Evolutionary conservation across 2,797 vertebrate species (phyloP).

Genomic region (Tachyglossus aculeatus): DNA sequence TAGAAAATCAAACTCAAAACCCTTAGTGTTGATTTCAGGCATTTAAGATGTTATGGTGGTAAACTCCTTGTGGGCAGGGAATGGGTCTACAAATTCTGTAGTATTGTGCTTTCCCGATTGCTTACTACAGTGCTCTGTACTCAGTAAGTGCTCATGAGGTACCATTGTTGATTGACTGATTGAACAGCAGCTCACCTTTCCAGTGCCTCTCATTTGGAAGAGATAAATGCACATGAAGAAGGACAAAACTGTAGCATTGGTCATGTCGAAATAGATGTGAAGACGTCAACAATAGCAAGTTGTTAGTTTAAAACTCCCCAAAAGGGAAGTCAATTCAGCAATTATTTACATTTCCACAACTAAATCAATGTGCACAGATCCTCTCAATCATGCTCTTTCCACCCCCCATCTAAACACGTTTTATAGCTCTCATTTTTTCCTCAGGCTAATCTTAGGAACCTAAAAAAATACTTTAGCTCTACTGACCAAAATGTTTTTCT

Average conservation of each 20-base stretch:
- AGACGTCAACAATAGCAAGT: constrained; percentile 72
- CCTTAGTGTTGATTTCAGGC: constrained; percentile 71
- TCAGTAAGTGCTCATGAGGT: no score
- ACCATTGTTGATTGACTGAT: no score
- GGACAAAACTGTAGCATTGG: constrained; percentile 79
- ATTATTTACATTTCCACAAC: constrained; percentile 71
- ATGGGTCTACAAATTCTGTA: no score
- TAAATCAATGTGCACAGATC: constrained; percentile 33
- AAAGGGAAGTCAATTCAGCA: constrained; percentile 72
- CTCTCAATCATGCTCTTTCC: constrained; percentile 49
- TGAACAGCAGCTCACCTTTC: constrained; percentile 67
- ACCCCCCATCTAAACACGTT: constrained; percentile 35
- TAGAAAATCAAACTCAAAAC: constrained; percentile 70
- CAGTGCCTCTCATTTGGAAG: constrained; percentile 61
- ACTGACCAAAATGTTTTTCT: constrained; percentile 23
- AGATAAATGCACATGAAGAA: constrained; percentile 71
- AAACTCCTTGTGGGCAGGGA: no score
- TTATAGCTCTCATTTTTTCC: constrained; percentile 53
- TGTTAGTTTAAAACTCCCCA: constrained; percentile 80
- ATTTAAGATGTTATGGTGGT: no score
- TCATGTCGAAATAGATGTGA: constrained; percentile 72
- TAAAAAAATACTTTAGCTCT: constrained; percentile 34
- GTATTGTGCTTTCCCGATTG: no score
- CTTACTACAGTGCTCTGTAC: no score
- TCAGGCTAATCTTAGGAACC: constrained; percentile 35